Conservation (phyloP, 2,888 invertebrate species). For the Colletes collaris region DNA sequence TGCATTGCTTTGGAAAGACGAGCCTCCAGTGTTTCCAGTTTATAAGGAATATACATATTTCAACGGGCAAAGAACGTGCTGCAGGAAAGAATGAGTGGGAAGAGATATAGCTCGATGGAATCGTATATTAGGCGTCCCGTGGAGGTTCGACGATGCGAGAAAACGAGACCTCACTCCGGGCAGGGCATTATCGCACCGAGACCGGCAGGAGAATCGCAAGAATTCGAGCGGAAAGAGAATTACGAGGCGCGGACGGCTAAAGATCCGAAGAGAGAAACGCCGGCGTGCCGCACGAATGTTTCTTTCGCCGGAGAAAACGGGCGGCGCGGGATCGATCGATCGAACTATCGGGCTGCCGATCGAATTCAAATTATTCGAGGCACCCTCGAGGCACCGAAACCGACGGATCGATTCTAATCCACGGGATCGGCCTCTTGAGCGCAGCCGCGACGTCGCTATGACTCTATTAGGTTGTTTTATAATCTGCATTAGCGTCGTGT, state of each 20-base stretch:
- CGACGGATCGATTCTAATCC: conserved; percentile 45
- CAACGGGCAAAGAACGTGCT: conserved; percentile 21
- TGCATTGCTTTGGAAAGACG: conserved; percentile 19
- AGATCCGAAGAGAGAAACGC: conserved; percentile 23
- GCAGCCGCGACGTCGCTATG: conserved; percentile 6
- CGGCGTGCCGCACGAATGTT: conserved; percentile 24
- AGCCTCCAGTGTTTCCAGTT: conserved; percentile 18
- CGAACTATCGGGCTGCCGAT: conserved; percentile 47
- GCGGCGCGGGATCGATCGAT: conserved; percentile 22
- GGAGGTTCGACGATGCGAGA: conserved; percentile 46
- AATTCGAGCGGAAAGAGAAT: conserved; percentile 70
- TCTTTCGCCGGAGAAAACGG: conserved; percentile 32
- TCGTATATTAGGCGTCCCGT: conserved; percentile 43
- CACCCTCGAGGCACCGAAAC: conserved; percentile 42
- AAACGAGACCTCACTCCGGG: conserved; percentile 54
- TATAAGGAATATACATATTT: conserved; percentile 41
- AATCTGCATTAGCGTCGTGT: background rate
- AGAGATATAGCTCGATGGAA: conserved; percentile 43
- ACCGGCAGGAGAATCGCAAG: conserved; percentile 64
- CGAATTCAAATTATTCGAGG: conserved; percentile 53
- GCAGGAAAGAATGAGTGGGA: conserved; percentile 40
- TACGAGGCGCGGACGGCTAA: conserved; percentile 49
- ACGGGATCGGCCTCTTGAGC: conserved; percentile 7
- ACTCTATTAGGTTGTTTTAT: conserved; percentile 38
- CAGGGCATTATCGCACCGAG: conserved; percentile 55